Evolutionary conservation across 2,797 vertebrate genomes (phyloP).

Genomic region (Xyrichtys novacula): DNA sequence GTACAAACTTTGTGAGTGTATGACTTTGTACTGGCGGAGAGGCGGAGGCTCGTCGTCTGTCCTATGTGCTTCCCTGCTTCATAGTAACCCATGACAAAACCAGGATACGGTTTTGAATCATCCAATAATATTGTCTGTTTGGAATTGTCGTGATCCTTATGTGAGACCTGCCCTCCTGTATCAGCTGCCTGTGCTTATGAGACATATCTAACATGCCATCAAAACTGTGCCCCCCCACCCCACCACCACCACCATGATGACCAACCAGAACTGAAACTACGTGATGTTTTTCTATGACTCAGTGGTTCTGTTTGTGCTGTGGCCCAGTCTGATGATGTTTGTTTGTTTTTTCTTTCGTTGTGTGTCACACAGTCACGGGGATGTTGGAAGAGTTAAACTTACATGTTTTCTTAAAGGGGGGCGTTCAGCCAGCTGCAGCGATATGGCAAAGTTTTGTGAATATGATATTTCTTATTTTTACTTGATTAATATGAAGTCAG

Average conservation of each 20-base stretch:
- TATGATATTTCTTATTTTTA: neutral
- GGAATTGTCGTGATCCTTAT: constrained; percentile 21
- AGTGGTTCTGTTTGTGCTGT: constrained; percentile 55
- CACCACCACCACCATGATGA: constrained; percentile 35
- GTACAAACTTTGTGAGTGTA: constrained; percentile 58
- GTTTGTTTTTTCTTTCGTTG: constrained; percentile 59
- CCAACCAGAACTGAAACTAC: constrained; percentile 60
- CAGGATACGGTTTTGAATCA: neutral
- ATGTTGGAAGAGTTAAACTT: constrained; percentile 36
- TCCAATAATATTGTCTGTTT: constrained; percentile 23
- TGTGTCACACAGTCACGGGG: constrained; percentile 52
- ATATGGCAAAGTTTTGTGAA: constrained; percentile 37
- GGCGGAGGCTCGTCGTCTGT: constrained; percentile 43
- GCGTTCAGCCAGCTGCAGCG: neutral
- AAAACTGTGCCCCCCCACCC: constrained; percentile 41
- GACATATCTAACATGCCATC: constrained; percentile 57
- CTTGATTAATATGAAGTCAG: neutral
- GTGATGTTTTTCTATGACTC: constrained; percentile 62
- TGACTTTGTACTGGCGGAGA: constrained; percentile 60
- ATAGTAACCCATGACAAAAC: constrained; percentile 43
- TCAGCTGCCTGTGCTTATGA: constrained; percentile 50
- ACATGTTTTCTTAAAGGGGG: constrained; percentile 9
- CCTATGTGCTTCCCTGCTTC: constrained; percentile 51
- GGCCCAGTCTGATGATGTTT: constrained; percentile 31
- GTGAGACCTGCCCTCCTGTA: constrained; percentile 36